Conservation (phyloP, 2,797 vertebrate genomes). For the Ptychobarbus kaznakovi region DNA sequence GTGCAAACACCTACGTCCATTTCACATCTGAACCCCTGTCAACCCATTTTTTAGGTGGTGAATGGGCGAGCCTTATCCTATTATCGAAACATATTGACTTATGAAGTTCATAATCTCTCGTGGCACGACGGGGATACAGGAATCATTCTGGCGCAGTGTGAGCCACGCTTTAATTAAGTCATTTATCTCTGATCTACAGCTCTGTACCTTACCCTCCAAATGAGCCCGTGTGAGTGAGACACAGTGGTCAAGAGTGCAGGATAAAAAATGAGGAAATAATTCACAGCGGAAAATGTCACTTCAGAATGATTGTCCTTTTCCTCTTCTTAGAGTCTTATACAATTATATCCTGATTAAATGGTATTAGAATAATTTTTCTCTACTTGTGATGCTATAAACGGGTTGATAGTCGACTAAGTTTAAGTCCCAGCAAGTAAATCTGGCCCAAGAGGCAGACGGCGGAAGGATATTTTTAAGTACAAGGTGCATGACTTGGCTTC, state of each 20-base stretch:
- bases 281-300: constrained; percentile 21
- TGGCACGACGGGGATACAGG: constrained; percentile 69
- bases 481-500: constrained; percentile 52
- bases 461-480: constrained; percentile 50
- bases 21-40: constrained; percentile 52
- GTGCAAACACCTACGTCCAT: not conserved
- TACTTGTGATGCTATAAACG: not conserved
- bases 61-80: constrained; percentile 63
- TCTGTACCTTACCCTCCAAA: constrained; percentile 61
- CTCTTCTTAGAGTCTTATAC: constrained; percentile 5
- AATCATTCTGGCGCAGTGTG: constrained; percentile 74
- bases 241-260: constrained; percentile 38
- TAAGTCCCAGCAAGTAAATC: constrained; percentile 16
- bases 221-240: constrained; percentile 47
- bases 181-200: constrained; percentile 81
- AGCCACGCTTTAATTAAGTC: constrained; percentile 79
- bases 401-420: constrained; percentile 2
- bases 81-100: constrained; percentile 76
- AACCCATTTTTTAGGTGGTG: constrained; percentile 55
- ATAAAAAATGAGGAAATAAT: constrained; percentile 49
- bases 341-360: constrained; percentile 24
- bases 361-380: not conserved
- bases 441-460: constrained; percentile 8
- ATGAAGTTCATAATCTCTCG: constrained; percentile 77
- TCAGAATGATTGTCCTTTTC: constrained; percentile 25